A percentile compares a stretch with the other conserved stretches of the same genome.
Evolutionary conservation across 2,113 vertebrate species (phyloP).

Genomic region (Raphicerus campestris): DNA sequence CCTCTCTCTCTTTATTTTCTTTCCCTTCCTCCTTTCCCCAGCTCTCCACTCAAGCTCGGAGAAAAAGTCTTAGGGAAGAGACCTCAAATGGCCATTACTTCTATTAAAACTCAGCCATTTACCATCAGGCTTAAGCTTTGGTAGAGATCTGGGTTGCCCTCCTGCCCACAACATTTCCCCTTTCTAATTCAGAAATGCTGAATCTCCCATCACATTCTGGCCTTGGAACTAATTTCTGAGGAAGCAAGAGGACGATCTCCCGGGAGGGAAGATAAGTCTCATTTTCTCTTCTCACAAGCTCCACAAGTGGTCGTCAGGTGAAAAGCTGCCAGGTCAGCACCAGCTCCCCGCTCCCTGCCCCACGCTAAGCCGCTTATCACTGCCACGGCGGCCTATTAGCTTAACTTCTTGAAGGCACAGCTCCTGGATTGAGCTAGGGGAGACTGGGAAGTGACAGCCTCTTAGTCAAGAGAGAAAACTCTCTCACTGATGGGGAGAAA

Average conservation of each 20-base stretch:
- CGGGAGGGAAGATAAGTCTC: neutral
- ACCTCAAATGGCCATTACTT: neutral
- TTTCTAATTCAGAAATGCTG: neutral
- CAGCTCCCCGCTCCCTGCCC: neutral
- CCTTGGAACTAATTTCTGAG: constrained; percentile 4
- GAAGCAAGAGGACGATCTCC: neutral
- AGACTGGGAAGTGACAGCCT: neutral
- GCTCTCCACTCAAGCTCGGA: neutral
- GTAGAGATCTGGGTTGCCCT: neutral
- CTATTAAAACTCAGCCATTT: neutral
- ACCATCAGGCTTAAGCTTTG: neutral
- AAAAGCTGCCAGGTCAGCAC: neutral
- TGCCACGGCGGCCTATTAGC: neutral
- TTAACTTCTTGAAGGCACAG: neutral
- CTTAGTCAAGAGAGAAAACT: neutral
- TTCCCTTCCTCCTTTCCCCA: neutral
- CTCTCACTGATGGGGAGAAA: neutral
- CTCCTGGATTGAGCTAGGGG: neutral
- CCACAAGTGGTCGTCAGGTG: constrained; percentile 40
- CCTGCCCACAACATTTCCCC: neutral
- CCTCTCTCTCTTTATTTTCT: neutral
- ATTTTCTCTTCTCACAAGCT: neutral
- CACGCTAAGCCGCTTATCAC: constrained; percentile 37
- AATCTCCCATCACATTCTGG: neutral
- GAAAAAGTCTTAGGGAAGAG: neutral